A percentile compares a stretch with the other conserved stretches of the same genome.
phyloP scores from a whole-genome alignment of 1,140 invertebrate genomes.

The Apis dorsata region DNA sequence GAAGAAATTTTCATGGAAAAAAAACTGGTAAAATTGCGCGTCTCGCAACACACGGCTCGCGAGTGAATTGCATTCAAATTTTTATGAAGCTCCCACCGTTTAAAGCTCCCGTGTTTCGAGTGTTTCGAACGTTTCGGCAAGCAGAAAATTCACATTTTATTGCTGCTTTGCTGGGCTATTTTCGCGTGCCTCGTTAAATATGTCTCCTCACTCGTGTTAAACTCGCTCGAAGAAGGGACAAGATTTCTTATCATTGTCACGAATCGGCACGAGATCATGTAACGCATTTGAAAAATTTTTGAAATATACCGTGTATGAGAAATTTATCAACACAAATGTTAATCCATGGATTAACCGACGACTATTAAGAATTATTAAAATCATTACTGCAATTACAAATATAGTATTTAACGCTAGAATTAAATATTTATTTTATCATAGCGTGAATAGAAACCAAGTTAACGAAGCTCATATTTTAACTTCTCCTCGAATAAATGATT shows the following conservation, averaged over 20 bases:
- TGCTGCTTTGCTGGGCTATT: slow-evolving; percentile 19
- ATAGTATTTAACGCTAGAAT: neutral
- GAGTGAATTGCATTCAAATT: slow-evolving; percentile 26
- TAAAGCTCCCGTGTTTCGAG: slow-evolving; percentile 4
- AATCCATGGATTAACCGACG: neutral
- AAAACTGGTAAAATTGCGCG: slow-evolving; percentile 5
- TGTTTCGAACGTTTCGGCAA: slow-evolving; percentile 18
- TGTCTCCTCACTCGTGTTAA: neutral
- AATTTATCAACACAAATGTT: neutral
- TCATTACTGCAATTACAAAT: neutral
- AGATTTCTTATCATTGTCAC: neutral
- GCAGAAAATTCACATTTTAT: slow-evolving; percentile 33
- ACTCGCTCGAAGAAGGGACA: neutral
- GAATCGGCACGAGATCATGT: neutral
- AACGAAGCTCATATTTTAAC: too few species aligned
- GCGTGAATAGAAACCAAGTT: too few species aligned
- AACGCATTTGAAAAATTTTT: neutral
- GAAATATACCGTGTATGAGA: too few species aligned
- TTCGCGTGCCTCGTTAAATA: neutral
- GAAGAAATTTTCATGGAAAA: neutral
- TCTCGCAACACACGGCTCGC: neutral
- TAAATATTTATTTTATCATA: too few species aligned
- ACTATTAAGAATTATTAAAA: neutral
- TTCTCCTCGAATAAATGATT: too few species aligned
- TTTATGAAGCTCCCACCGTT: slow-evolving; percentile 30